Base-by-base conservation (phyloP, 2,797 vertebrate genomes). In the Adelosebastes latens region DNA sequence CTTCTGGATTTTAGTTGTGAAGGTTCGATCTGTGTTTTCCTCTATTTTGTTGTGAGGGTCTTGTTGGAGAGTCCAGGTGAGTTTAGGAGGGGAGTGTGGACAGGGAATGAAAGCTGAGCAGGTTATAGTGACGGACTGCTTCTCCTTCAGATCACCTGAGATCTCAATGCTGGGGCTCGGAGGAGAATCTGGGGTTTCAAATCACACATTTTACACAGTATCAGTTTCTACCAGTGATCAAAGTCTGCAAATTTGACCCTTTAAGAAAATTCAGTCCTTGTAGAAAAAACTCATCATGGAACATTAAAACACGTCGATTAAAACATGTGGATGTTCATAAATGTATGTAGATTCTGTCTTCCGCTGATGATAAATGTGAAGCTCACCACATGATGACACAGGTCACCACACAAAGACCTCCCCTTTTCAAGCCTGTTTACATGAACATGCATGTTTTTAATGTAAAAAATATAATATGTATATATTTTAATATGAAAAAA, bases 91-190 rank as follows among this genome's bases (percentile, higher is more conserved):
- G n/a, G 34, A 74, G 66, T 32, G 59, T 34, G 91, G 93, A 74
- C 93, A 94, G 70, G 90, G 87, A 60, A 82, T 85, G 62, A 22
- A 2, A 81, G 90, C 92, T 80, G 88, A 87, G 81, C 93, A 93
- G 64, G 31, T 91, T 13, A 95, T 31, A 68, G 16, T 80, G 53
- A 93, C 76, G 4, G 32, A 64, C 36, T 46, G 13, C 4, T 32
- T 67, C 75, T 79, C 87, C 72, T n/a, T 82, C 31, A 73, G 64
- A 20, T 53, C 56, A 65, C 52, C 82, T 60, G 72, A 4, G 66
- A 79, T 27, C 1, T 66, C 4, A 6, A 91, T 65, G 0, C 1
- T 72, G 46, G 89, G 90, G 0, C 1, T 76, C 0, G n/a, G 52
- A 60, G 88, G 76, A 73, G 52, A 59, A 69, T 88, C 91, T 93